These are phyloP conservation scores for Craniophora ligustri DNA, from an alignment of 2,888 invertebrate species.

Conservation along the genomic window DNA sequence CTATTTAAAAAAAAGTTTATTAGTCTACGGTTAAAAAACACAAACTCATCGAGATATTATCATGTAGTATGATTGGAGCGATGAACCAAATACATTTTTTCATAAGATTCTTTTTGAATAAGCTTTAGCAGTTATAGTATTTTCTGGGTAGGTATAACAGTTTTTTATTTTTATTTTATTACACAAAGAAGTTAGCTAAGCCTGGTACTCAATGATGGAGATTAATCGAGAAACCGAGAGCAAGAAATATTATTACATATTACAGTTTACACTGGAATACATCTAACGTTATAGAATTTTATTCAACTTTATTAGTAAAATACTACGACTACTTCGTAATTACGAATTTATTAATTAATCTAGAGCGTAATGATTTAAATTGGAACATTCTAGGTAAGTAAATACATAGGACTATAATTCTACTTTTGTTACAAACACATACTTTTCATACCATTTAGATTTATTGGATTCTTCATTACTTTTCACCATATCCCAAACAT, in stretches of 20 bases:
- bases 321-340: conserved; percentile 1
- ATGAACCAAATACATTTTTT: conserved; percentile 1
- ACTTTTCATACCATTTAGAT: conserved; percentile 56
- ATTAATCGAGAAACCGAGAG: too few species aligned
- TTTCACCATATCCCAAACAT: conserved; percentile 71
- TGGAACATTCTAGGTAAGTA: conserved; percentile 6
- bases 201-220: neutral
- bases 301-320: neutral
- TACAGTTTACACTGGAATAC: neutral
- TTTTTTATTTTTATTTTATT: neutral
- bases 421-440: conserved; percentile 30
- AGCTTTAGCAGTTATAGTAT: too few species aligned
- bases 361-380: conserved; percentile 28
- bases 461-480: conserved; percentile 46
- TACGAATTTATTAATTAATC: conserved; percentile 5
- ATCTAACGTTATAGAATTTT: neutral
- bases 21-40: conserved; percentile 1
- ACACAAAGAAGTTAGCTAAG: conserved; percentile 1
- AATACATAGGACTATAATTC: neutral
- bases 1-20: conserved; percentile 60
- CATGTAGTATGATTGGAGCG: too few species aligned
- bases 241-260: neutral
- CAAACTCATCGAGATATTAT: neutral
- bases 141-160: too few species aligned
- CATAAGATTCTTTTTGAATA: too few species aligned